Evolutionary conservation across 2,888 invertebrate species (phyloP), one percentile per base, ranked within the genome.

Genomic region (Melieria crassipennis): DNA sequence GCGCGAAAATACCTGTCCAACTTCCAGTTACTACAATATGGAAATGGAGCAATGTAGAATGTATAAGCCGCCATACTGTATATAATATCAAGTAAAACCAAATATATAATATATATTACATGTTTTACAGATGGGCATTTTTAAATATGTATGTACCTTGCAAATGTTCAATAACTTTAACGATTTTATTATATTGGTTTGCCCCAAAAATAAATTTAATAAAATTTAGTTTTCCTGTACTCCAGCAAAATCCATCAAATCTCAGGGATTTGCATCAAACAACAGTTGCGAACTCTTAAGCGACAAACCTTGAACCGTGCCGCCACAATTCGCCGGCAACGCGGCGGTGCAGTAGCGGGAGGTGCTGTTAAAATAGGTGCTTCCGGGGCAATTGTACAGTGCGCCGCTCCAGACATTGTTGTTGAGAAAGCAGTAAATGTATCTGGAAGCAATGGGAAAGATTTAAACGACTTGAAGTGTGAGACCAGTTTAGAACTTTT

Each of bases 361-460:
- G 3, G 55, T 47, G 10, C 76, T 73, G 65, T 75, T 72, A 30
- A 81, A 84, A 69, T 78, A 84, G 4, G 76, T 75, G 7, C 46
- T 67, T 2, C 80, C 83, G 5, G 82, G 77, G 48, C 83, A 84
- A 7, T 71, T 77, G 56, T 82, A 82, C 0, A 73, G 73, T 7
- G 78, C 68, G 0, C 83, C 83, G 7, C 55, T 42, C 83, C 83
- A 84, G 5, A 7, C 70, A 45, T 77, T 76, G 56, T 64, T 64
- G 4, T 77, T 65, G 9, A 71, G 13, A 9, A 72, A 75, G 67
- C 83, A 84, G 1, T 77, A 45, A 47, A 83, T 77, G 45, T 83
- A 80, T n/a, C 80, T 80, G 5, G 0, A 69, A 68, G n/a, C 9
- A 52, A 55, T 9, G 7, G 11, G 56, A 52, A 7, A 45, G 3